phyloP scores from a whole-genome alignment of 2,888 invertebrate species.

The Luffia ferchaultella region DNA sequence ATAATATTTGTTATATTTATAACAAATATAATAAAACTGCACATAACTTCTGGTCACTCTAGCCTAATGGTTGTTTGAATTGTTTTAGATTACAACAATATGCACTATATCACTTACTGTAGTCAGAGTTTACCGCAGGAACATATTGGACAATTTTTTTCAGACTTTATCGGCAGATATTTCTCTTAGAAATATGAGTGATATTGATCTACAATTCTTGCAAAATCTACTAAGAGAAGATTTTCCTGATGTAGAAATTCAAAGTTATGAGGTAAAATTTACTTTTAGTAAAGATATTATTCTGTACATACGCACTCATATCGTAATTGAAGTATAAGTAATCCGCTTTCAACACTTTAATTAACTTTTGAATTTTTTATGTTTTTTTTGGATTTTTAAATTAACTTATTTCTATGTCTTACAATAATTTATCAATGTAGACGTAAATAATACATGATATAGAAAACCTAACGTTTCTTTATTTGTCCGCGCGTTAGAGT shows the following conservation, averaged over 20 bases:
- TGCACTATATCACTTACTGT: neutral
- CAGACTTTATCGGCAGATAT: neutral
- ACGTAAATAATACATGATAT: too few species aligned
- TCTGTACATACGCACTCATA: too few species aligned
- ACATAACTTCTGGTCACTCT: neutral
- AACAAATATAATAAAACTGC: too few species aligned
- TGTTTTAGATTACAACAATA: neutral
- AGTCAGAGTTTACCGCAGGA: neutral
- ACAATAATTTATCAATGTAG: too few species aligned
- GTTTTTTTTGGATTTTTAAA: too few species aligned
- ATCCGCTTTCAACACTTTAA: too few species aligned
- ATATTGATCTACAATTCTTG: slow-evolving; percentile 61
- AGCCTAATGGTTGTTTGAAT: neutral
- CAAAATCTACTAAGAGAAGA: slow-evolving; percentile 60
- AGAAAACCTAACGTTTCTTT: too few species aligned
- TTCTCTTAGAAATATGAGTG: slow-evolving; percentile 27
- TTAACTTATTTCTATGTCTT: too few species aligned
- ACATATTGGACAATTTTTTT: neutral
- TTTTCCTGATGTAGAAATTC: slow-evolving; percentile 62
- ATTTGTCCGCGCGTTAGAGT: too few species aligned
- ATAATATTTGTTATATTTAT: too few species aligned
- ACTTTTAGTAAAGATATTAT: too few species aligned
- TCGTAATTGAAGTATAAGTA: too few species aligned
- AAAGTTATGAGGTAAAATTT: slow-evolving; percentile 63
- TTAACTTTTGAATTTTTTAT: neutral